Percentiles rank a stretch among this genome's conserved stretches.
Conservation (phyloP, 2,797 vertebrate species). For the Knipowitschia caucasica region DNA sequence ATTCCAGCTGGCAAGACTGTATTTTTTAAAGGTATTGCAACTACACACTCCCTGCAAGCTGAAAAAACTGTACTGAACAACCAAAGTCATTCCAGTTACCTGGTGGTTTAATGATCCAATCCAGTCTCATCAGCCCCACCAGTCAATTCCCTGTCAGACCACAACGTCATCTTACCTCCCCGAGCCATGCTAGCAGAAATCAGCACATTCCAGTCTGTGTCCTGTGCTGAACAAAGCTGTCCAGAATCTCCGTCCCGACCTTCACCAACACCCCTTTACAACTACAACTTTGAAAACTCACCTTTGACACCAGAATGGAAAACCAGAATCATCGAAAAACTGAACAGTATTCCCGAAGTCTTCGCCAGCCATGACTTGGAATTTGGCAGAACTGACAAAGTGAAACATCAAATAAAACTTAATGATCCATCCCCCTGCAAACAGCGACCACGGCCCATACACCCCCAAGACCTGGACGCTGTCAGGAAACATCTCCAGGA, state of each 20-base stretch:
- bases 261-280: background rate
- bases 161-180: background rate
- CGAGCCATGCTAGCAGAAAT: background rate
- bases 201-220: background rate
- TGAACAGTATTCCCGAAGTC: background rate
- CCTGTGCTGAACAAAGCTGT: background rate
- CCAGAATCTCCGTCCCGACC: background rate
- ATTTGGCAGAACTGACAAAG: background rate
- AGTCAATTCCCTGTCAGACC: background rate
- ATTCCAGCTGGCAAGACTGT: background rate
- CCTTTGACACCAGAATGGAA: too few relatives aligned
- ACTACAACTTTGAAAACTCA: background rate
- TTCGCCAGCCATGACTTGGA: slow-evolving; percentile 1
- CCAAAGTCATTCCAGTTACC: too few relatives aligned
- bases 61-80: background rate
- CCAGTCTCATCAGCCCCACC: background rate
- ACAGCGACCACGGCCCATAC: too few relatives aligned
- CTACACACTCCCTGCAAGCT: background rate
- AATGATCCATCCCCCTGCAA: too few relatives aligned
- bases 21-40: background rate
- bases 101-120: background rate
- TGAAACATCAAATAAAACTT: slow-evolving; percentile 3
- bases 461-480: too few relatives aligned
- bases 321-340: background rate
- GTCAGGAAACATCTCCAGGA: too few relatives aligned